phyloP scores from a whole-genome alignment of 2,113 vertebrate genomes.

The Theristicus caerulescens region DNA sequence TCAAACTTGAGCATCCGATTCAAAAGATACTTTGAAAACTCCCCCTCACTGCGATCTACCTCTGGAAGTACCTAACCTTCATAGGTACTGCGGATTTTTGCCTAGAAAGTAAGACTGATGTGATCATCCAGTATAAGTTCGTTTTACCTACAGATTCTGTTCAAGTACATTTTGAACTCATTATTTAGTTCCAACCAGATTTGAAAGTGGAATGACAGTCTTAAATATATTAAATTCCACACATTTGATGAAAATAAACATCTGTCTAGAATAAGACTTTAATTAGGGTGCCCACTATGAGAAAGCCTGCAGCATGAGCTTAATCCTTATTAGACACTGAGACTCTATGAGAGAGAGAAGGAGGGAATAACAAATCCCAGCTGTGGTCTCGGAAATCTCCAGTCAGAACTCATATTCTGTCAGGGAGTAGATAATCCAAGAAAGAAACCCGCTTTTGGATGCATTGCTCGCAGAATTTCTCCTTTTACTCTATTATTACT shows the following conservation, averaged over 20 bases:
- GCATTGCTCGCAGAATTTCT: background rate
- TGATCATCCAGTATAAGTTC: background rate
- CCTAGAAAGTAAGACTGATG: background rate
- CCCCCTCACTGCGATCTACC: background rate
- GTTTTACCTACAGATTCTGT: background rate
- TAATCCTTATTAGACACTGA: constrained; percentile 35
- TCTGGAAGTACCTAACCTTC: background rate
- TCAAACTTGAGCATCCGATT: background rate
- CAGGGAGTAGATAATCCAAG: background rate
- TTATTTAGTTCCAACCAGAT: background rate
- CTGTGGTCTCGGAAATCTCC: background rate
- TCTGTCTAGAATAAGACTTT: constrained; percentile 9
- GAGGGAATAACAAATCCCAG: background rate
- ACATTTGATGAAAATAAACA: constrained; percentile 5
- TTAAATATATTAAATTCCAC: constrained; percentile 17
- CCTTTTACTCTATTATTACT: background rate
- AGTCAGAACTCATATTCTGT: background rate
- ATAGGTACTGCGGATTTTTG: background rate
- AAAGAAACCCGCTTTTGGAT: background rate
- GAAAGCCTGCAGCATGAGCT: constrained; percentile 3
- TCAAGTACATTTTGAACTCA: background rate
- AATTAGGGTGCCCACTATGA: constrained; percentile 31
- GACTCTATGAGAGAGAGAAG: background rate
- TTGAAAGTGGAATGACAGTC: background rate
- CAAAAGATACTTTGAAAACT: background rate